Evolutionary conservation across 2,797 vertebrate genomes (phyloP).

Genomic region (Sternotherus odoratus): DNA sequence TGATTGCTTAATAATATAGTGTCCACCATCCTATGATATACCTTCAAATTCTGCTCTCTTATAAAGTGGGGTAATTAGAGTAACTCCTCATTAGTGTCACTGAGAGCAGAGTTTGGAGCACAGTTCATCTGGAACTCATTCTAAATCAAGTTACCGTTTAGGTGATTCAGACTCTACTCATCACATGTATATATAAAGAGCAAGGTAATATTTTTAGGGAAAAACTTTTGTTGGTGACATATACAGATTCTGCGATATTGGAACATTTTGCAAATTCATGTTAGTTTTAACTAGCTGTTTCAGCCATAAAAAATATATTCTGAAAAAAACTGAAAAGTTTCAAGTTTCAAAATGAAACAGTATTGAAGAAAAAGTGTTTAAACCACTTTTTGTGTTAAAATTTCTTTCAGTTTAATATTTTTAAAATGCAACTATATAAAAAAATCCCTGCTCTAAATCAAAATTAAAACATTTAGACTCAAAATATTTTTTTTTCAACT

Average conservation of each 20-base stretch:
- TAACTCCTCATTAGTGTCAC: not conserved
- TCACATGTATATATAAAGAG: not conserved
- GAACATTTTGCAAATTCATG: not conserved
- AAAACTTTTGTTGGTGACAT: not conserved
- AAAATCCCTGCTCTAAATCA: too few species aligned
- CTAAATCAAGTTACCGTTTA: not conserved
- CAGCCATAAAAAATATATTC: not conserved
- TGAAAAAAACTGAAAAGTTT: not conserved
- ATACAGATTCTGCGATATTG: not conserved
- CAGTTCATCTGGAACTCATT: not conserved
- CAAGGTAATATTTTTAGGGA: not conserved
- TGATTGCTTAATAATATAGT: fast-evolving
- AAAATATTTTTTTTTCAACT: too few species aligned
- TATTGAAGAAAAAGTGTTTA: not conserved
- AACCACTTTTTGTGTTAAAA: not conserved
- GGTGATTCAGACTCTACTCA: not conserved
- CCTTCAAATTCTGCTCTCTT: not conserved
- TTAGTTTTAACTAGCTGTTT: not conserved
- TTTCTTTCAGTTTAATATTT: too few species aligned
- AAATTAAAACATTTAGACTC: too few species aligned
- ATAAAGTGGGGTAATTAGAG: not conserved
- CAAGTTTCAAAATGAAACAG: not conserved
- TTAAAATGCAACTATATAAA: too few species aligned
- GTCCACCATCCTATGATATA: not conserved
- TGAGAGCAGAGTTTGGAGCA: not conserved